Base-by-base conservation (phyloP, 1,140 invertebrate species). In the Drosophila ambigua region DNA sequence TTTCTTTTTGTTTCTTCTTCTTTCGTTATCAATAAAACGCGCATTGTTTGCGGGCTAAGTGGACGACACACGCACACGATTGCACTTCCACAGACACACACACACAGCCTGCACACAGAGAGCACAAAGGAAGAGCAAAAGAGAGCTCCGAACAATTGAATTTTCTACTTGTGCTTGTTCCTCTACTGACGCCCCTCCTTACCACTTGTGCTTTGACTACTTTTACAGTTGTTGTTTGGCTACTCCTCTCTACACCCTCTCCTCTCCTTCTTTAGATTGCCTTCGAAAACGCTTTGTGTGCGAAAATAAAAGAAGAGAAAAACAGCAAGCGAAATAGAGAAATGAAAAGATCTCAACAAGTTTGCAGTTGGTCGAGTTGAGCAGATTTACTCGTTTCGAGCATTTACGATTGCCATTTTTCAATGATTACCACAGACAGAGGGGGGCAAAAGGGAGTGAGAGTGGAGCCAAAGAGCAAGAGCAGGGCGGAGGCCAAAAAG, bases 21-120 rank as follows among this genome's bases (percentile, higher is more conserved):
- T 35, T 48, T 69, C 65, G 69, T 87, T 85, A 82, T 85, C 82
- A 85, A 85, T 88, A 81, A 82, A 82, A 77, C 26, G 45, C 46
- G 73, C 72, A 60, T 51, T 80, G 81, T 61, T 72, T 57, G 59
- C 60, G 39, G 46, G 60, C 49, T 77, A 87, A 87, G 82, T 84
- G 81, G 73, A 75, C 77, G 75, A 77, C 57, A 59, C 55, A 51
- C 57, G 35, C 35, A 61, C 41, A 57, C 35, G 11, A 39, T 13
- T 39, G 35, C 35, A 39, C 35, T 13, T 13, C 35, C 35, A 39
- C 73, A 54, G 39, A 61, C 62, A 77, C 49, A 79, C 41, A 69
- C 58, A 45, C 55, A 26, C 31, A 41, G 5, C 2, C 23, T 26
- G 62, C 62, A 66, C 49, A 51, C 15, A 51, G 26, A 23, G 35